Base-by-base conservation (phyloP, 2,888 invertebrate species). In the Harpalus rubripes region DNA sequence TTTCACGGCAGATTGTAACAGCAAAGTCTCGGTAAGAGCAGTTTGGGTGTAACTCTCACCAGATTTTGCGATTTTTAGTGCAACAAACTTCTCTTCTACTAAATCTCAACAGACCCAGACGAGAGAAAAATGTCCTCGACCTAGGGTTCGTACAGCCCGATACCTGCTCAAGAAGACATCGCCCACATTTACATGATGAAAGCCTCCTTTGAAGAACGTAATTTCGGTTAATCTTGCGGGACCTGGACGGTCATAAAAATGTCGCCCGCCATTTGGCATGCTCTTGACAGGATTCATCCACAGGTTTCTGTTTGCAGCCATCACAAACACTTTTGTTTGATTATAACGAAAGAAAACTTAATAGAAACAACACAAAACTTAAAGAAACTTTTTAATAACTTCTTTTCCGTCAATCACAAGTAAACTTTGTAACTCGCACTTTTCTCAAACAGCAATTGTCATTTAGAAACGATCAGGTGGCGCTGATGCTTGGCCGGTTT, bases 41-140 rank as follows among this genome's bases (percentile, higher is more conserved):
- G 99, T 99, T 93, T 99, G 99, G 87, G 99, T 99, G 91, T 99
- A 99, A 92, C 99, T 99, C 88, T 97, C 96, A 85, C 99, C 99
- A n/a, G n/a, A n/a, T n/a, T n/a, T n/a, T n/a, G n/a, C n/a, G n/a
- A n/a, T n/a, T n/a, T n/a, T n/a, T n/a, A 88, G 99, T 85, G 99
- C 99, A 88, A 98, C 99, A 93, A 99, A 99, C 88, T 98, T 94
- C 90, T 97, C 98, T 89, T 96, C 97, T 90, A 97, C 96, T 90
- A 95, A 94, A 93, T 99, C 99, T 99, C 99, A 99, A 92, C 98
- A 98, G 87, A 99, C 94, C 99, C 99, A 99, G 61, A 99, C 99
- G 7, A 99, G 99, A 78, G 99, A 99, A 92, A 99, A 99, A 92
- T 99, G 99, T 86, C 99, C 99, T 98, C 98, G 98, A 87, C 99